Conservation (phyloP, 2,888 invertebrate species). For the Mesopsocus fuscifrons region DNA sequence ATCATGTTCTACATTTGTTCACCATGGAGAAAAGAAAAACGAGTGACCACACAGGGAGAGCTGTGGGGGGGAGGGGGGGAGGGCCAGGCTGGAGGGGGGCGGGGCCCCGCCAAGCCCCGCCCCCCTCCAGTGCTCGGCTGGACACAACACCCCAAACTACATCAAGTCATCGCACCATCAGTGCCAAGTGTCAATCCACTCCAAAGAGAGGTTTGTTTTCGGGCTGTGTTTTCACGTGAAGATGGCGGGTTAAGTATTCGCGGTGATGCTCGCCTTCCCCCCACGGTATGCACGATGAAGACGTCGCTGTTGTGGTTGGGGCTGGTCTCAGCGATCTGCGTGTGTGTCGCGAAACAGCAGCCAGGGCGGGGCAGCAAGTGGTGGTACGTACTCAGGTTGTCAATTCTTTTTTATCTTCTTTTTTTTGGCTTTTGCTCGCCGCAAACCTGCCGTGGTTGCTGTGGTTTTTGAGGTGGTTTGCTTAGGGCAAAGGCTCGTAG, state of each 20-base stretch:
- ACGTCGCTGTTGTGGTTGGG: conserved; percentile 35
- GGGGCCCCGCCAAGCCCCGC: neutral
- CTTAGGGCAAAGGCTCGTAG: too few relatives aligned
- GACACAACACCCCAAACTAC: too few relatives aligned
- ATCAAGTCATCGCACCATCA: too few relatives aligned
- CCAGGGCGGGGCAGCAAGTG: conserved; percentile 73
- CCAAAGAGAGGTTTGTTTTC: too few relatives aligned
- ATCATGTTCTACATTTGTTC: neutral
- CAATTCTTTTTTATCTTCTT: neutral
- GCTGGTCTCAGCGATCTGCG: conserved; percentile 27
- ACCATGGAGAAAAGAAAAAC: neutral
- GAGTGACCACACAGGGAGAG: neutral
- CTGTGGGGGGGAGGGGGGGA: neutral
- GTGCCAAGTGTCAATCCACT: too few relatives aligned
- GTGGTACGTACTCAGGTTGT: conserved; percentile 46
- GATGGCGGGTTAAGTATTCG: neutral
- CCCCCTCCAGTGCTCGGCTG: neutral
- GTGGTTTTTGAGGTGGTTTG: too few relatives aligned
- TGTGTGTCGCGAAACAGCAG: conserved; percentile 31
- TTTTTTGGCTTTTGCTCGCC: too few relatives aligned
- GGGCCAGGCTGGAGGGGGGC: neutral
- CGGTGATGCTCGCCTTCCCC: neutral
- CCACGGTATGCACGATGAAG: conserved; percentile 19
- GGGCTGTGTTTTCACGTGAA: too few relatives aligned
- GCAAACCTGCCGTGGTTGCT: too few relatives aligned